Evolutionary conservation across 2,888 invertebrate genomes (phyloP).

Genomic region (Lobophora halterata): DNA sequence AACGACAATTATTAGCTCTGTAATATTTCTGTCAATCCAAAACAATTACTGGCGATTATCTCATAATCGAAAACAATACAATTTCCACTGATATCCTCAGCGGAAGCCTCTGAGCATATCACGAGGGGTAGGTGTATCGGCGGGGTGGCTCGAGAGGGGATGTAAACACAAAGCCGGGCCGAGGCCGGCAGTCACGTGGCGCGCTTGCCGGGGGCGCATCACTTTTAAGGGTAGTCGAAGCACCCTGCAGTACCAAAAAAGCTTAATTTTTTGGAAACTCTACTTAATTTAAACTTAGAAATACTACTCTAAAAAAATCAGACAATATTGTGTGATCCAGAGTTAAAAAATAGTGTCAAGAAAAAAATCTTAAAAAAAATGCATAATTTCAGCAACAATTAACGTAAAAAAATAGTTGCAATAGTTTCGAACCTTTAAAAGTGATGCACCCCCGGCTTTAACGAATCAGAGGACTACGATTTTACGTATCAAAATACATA

Average conservation of each 20-base stretch:
- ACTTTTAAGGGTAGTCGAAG: conserved; percentile 66
- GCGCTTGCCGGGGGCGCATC: conserved; percentile 78
- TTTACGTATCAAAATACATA: conserved; percentile 44
- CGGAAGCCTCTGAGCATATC: conserved; percentile 17
- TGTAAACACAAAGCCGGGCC: conserved; percentile 74
- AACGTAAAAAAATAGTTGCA: conserved; percentile 2
- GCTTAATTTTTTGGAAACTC: too few species aligned
- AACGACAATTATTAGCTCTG: too few species aligned
- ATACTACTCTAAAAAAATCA: too few species aligned
- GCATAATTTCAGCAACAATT: background rate
- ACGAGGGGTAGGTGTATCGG: conserved; percentile 35
- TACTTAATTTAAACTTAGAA: conserved; percentile 17
- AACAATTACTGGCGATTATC: too few species aligned
- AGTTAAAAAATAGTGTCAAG: conserved; percentile 19
- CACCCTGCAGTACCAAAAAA: too few species aligned
- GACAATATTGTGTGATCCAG: too few species aligned
- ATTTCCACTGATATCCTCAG: conserved; percentile 17
- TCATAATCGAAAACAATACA: conserved; percentile 10
- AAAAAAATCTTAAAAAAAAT: background rate
- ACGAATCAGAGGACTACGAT: conserved; percentile 28
- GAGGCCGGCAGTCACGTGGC: conserved; percentile 78
- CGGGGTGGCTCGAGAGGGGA: conserved; percentile 41
- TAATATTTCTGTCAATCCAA: too few species aligned
- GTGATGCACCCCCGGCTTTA: conserved; percentile 65
- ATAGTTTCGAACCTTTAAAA: conserved; percentile 47